A percentile compares a stretch with the other conserved stretches of the same genome.
Evolutionary conservation across 2,888 invertebrate genomes (phyloP).

Genomic region (Pristionchus mayeri): DNA sequence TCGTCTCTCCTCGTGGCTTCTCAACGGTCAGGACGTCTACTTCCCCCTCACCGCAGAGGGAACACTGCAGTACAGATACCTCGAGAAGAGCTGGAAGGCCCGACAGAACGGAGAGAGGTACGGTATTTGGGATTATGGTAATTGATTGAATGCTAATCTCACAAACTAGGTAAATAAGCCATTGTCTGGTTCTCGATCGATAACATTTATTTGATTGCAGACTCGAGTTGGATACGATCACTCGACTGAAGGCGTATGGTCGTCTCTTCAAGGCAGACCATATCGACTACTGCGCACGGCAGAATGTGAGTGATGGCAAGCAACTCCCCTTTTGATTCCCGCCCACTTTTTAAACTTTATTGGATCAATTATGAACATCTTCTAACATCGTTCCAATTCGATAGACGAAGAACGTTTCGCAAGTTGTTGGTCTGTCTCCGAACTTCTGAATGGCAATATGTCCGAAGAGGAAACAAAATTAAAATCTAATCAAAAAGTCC

Average conservation of each 20-base stretch:
- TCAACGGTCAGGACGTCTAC: background rate
- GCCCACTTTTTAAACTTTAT: background rate
- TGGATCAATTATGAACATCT: no score
- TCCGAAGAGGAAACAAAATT: no score
- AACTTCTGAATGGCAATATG: no score
- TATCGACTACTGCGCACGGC: background rate
- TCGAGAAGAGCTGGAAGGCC: background rate
- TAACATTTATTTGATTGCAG: background rate
- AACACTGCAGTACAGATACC: constrained; percentile 12
- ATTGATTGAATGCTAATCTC: no score
- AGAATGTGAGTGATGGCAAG: background rate
- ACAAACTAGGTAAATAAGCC: no score
- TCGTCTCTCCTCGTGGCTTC: constrained; percentile 15
- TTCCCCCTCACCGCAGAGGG: constrained; percentile 7
- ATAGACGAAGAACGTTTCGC: no score
- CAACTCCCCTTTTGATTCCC: no score
- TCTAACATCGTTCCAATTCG: no score
- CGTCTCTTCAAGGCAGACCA: background rate
- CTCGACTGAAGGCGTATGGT: background rate
- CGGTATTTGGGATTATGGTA: no score
- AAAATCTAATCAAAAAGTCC: no score
- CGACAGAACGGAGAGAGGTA: background rate
- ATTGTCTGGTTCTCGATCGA: no score
- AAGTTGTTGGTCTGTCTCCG: no score
- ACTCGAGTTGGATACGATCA: constrained; percentile 6